phyloP scores from a whole-genome alignment of 2,888 invertebrate genomes.

The Yponomeuta plumbellus region DNA sequence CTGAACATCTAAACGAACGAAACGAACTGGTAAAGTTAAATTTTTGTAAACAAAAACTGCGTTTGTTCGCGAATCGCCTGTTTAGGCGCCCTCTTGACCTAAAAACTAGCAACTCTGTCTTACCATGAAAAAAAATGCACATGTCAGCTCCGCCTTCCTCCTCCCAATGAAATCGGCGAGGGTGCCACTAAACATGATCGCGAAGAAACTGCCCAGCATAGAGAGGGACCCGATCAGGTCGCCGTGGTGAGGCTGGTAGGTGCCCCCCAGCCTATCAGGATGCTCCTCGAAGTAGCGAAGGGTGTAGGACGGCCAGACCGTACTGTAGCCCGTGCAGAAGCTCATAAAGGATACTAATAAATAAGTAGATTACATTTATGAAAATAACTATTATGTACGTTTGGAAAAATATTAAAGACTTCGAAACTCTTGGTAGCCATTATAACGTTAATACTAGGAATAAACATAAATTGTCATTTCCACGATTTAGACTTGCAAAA shows the following conservation, averaged over 20 bases:
- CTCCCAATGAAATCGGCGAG: conserved; percentile 1
- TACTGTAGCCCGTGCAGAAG: not conserved
- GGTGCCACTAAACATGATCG: not conserved
- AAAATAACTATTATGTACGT: no score
- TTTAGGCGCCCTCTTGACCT: no score
- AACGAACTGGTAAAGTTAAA: no score
- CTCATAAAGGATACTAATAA: not conserved
- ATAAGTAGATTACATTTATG: not conserved
- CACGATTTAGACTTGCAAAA: no score
- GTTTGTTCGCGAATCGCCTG: no score
- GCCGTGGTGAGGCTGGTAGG: not conserved
- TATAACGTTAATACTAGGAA: no score
- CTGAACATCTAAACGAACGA: no score
- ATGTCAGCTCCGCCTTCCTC: not conserved
- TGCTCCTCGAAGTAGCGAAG: not conserved
- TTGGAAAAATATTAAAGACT: no score
- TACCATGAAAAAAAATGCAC: not conserved
- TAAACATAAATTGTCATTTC: no score
- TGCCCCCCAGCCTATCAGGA: not conserved
- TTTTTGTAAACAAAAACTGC: no score
- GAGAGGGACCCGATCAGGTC: conserved; percentile 8
- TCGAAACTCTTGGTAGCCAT: no score
- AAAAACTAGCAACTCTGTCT: not conserved
- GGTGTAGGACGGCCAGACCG: not conserved
- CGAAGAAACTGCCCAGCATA: conserved; percentile 10